Percentiles rank a stretch among this genome's conserved stretches.
Conservation (phyloP, 2,888 invertebrate genomes). For the Coleophora flavipennella region DNA sequence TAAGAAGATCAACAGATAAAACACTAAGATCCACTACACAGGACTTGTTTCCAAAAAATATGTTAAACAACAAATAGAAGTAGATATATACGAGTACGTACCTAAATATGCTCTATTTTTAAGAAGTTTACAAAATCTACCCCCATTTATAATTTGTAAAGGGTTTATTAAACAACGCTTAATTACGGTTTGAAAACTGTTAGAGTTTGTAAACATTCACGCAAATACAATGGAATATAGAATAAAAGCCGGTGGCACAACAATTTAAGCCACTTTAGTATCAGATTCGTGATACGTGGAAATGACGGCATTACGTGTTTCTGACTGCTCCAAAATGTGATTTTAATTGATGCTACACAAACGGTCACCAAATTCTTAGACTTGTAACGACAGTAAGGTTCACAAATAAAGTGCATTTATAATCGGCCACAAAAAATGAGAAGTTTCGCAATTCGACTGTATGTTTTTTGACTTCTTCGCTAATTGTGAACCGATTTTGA, state of each 20-base stretch:
- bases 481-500: too few species aligned
- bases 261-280: slow-evolving; percentile 22
- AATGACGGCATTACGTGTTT: slow-evolving; percentile 54
- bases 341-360: slow-evolving; percentile 63
- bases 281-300: slow-evolving; percentile 34
- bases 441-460: too few species aligned
- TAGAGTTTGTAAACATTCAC: slow-evolving; percentile 7
- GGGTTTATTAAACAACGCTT: slow-evolving; percentile 16
- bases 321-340: slow-evolving; percentile 51
- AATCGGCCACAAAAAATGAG: too few species aligned
- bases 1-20: too few species aligned
- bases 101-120: background rate
- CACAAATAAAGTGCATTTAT: background rate
- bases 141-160: slow-evolving; percentile 4
- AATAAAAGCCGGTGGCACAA: slow-evolving; percentile 10
- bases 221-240: slow-evolving; percentile 7
- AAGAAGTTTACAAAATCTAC: too few species aligned
- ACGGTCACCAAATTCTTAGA: slow-evolving; percentile 39
- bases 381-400: slow-evolving; percentile 34
- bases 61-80: too few species aligned
- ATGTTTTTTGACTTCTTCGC: too few species aligned
- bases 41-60: too few species aligned
- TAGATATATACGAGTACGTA: background rate
- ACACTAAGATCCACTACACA: too few species aligned
- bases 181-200: slow-evolving; percentile 16